Percentiles rank a stretch among this genome's conserved stretches.
Evolutionary conservation across 2,888 invertebrate genomes (phyloP).

Genomic region (Patella caerulea): DNA sequence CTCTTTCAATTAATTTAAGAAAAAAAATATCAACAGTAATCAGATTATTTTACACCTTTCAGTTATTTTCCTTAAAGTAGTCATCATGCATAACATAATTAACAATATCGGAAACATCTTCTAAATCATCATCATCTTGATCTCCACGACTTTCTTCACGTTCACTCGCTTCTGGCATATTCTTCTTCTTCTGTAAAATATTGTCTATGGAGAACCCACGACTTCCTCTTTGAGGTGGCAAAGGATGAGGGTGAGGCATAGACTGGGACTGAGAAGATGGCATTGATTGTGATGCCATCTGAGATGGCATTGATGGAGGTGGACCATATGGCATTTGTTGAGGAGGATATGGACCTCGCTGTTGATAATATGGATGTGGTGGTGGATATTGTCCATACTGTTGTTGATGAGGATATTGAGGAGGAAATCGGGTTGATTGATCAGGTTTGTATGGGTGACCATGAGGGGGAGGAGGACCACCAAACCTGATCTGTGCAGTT

Average conservation of each 20-base stretch:
- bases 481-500: neutral
- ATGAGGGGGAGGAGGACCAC: neutral
- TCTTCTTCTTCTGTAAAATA: neutral
- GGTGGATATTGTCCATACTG: constrained; percentile 32
- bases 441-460: neutral
- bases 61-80: constrained; percentile 36
- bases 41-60: too few relatives aligned
- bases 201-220: neutral
- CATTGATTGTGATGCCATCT: neutral
- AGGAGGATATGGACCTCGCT: constrained; percentile 20
- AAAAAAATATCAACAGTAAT: too few relatives aligned
- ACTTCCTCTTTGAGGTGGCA: neutral
- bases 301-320: neutral
- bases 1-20: too few relatives aligned
- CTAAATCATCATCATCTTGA: constrained; percentile 48
- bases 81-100: constrained; percentile 56
- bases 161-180: neutral
- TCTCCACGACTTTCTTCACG: constrained; percentile 22
- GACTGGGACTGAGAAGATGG: too few relatives aligned
- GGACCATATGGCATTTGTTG: constrained; percentile 17
- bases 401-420: constrained; percentile 23
- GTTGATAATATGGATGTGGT: constrained; percentile 25
- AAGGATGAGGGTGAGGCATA: neutral
- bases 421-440: constrained; percentile 21
- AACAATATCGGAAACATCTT: constrained; percentile 58